Percentiles rank a stretch among this genome's conserved stretches.
These are phyloP conservation scores for Drosophila pseudotakahashii DNA, from an alignment of 2,888 invertebrate genomes.

Conservation along the genomic window DNA sequence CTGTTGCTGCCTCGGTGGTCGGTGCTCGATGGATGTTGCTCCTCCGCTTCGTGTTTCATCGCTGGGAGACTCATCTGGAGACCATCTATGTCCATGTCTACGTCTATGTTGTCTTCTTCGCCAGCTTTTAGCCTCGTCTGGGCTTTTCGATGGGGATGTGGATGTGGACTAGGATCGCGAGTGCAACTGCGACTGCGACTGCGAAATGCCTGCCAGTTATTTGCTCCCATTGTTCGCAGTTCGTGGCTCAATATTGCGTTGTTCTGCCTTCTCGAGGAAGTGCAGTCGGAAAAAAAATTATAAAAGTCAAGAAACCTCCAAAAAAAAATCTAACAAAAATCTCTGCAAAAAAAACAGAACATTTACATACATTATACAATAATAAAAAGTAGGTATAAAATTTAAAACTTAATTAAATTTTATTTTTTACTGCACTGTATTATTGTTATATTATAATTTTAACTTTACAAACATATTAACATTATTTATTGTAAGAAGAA, in stretches of 20 bases:
- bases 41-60: conserved; percentile 36
- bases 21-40: conserved; percentile 64
- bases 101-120: conserved; percentile 27
- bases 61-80: conserved; percentile 41
- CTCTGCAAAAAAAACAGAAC: too few relatives aligned
- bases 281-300: neutral
- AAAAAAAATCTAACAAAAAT: too few relatives aligned
- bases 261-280: conserved; percentile 1
- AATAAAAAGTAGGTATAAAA: too few relatives aligned
- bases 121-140: too few relatives aligned
- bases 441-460: too few relatives aligned
- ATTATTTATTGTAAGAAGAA: too few relatives aligned
- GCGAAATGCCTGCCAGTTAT: conserved; percentile 76
- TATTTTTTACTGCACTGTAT: too few relatives aligned
- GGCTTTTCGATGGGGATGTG: neutral
- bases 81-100: conserved; percentile 45
- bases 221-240: conserved; percentile 78
- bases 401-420: too few relatives aligned
- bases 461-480: too few relatives aligned
- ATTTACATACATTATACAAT: too few relatives aligned
- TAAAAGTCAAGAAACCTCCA: too few relatives aligned
- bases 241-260: conserved; percentile 75
- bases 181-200: conserved; percentile 16
- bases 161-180: neutral
- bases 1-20: conserved; percentile 63